Percentiles rank a stretch among this genome's conserved stretches.
Conservation (phyloP, 2,113 vertebrate species). For the Fregetta grallaria region DNA sequence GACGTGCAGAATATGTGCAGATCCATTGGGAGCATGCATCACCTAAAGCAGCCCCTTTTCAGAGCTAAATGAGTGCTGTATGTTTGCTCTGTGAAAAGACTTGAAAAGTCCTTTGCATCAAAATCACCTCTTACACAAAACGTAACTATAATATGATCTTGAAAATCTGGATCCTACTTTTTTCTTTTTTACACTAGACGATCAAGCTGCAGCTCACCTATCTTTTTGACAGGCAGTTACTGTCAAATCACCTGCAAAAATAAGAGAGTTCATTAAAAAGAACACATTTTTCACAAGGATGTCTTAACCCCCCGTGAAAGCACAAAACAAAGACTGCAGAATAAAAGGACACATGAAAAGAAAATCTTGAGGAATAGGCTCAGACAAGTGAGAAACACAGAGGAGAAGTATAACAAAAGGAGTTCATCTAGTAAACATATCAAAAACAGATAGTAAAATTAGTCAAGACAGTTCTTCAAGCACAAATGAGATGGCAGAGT, state of each 20-base stretch:
- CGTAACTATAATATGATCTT: background rate
- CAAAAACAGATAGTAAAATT: background rate
- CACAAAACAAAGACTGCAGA: background rate
- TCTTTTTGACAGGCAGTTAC: background rate
- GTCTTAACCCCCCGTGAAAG: background rate
- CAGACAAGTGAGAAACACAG: background rate
- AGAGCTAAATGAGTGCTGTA: background rate
- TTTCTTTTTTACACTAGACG: background rate
- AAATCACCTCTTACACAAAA: background rate
- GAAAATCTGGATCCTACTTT: background rate
- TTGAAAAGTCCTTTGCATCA: background rate
- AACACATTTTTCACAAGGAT: background rate
- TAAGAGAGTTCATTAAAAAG: background rate
- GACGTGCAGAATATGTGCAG: background rate
- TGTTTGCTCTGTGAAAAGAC: background rate
- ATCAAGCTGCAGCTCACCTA: background rate
- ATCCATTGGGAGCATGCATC: background rate
- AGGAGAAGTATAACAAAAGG: background rate
- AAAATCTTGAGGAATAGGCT: background rate
- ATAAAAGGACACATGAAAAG: background rate
- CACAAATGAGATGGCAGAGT: background rate
- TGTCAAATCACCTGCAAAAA: background rate
- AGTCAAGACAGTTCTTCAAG: background rate
- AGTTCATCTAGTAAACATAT: background rate
- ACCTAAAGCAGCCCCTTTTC: background rate